Base-by-base conservation (phyloP, 2,113 vertebrate genomes). In the Talpa occidentalis region DNA sequence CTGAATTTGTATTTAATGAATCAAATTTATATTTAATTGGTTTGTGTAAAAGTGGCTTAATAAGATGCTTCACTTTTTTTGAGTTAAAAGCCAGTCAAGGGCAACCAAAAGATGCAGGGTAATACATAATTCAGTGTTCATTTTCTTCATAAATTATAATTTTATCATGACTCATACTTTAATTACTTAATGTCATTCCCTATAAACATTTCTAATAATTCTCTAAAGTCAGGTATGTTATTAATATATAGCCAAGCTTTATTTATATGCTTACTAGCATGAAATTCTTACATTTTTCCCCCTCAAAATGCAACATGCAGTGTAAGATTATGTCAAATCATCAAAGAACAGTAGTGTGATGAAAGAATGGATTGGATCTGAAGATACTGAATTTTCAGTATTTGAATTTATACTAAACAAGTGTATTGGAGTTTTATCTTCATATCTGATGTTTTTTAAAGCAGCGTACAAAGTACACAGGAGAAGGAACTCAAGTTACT, bases 1-100 rank as follows among this genome's bases (percentile, higher is more conserved):
- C 14, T 76, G 66, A 88, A 81, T 95, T 92, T 95, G 47, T 91
- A 88, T 89, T 94, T 94, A 96, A 86, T 90, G 40, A 93, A 66
- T 94, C 52, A 15, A 78, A 96, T 95, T 96, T 92, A 76, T 17
- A 90, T 93, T 94, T 94, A 72, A 76, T 90, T 47, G 70, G 60
- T 82, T 85, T 93, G 62, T 90, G 66, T 93, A 90, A 94, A 89
- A 24, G 79, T 77, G 52, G 77, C 26, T 15, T 67, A 64, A 90
- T 76, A 49, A 94, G 94, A 76, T 93, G 70, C 83, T 94, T 84
- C 70, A 5, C 19, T 49, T 72, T 81, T 42, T 56, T 56, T 64
- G 4, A 69, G 69, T 90, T 59, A 95, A 95, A 97, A 97, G 60
- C 26, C 88, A 35, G 42, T 88, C 22, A 93, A 94, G 32, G 64